Evolutionary conservation across 1,140 invertebrate species (phyloP).

Genomic region (Cheumatopsyche charites): DNA sequence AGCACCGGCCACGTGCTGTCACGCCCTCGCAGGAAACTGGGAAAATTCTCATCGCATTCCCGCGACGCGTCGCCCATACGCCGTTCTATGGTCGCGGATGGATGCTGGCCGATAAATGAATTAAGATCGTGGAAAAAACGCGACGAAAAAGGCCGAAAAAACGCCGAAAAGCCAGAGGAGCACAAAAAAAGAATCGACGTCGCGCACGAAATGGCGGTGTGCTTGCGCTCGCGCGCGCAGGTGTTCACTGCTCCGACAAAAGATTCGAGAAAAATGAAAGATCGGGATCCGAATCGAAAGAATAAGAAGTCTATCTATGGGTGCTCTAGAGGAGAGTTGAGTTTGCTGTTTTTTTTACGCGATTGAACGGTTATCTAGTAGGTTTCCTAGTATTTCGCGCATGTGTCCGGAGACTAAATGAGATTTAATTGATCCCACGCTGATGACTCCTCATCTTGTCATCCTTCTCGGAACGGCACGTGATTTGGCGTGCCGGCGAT

Average conservation of each 20-base stretch:
- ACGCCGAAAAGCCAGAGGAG: background rate
- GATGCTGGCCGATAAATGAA: slow-evolving; percentile 29
- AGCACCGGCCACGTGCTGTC: background rate
- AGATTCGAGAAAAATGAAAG: slow-evolving; percentile 16
- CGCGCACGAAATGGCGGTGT: slow-evolving; percentile 40
- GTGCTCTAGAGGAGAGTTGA: slow-evolving; percentile 12
- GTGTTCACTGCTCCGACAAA: slow-evolving; percentile 37
- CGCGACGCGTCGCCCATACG: slow-evolving; percentile 1
- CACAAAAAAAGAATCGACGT: slow-evolving; percentile 41
- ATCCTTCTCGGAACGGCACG: too few relatives aligned
- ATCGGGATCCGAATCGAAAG: slow-evolving; percentile 2
- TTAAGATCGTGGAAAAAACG: slow-evolving; percentile 20
- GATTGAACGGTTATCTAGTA: too few relatives aligned
- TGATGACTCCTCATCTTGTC: too few relatives aligned
- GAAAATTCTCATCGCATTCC: background rate
- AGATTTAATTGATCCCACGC: too few relatives aligned
- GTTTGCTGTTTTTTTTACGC: background rate
- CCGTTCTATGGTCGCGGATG: background rate
- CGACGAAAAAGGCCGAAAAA: background rate
- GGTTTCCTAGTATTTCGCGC: too few relatives aligned
- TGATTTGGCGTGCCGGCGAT: too few relatives aligned
- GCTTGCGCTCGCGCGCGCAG: slow-evolving; percentile 38
- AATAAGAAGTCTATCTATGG: slow-evolving; percentile 4
- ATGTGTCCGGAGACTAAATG: too few relatives aligned
- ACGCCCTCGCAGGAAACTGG: slow-evolving; percentile 11